phyloP scores from a whole-genome alignment of 2,888 invertebrate species.

The Phengaris alcon region DNA sequence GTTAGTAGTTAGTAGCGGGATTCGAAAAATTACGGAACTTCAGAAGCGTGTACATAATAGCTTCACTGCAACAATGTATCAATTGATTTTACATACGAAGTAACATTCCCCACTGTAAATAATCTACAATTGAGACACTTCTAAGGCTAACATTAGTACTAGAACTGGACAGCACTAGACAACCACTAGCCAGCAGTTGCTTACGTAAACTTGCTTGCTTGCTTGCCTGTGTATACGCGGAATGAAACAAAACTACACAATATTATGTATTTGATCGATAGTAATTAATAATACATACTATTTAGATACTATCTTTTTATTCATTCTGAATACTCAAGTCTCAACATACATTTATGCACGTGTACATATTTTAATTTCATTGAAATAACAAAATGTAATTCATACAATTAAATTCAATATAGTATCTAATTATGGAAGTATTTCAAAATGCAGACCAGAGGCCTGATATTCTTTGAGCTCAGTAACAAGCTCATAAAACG shows the following conservation, averaged over 20 bases:
- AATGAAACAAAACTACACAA: background rate
- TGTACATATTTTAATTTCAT: background rate
- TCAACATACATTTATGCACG: background rate
- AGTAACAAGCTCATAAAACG: background rate
- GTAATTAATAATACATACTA: background rate
- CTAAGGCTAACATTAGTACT: background rate
- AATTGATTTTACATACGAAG: too few species aligned
- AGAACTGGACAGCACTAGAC: conserved; percentile 2
- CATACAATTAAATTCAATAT: background rate
- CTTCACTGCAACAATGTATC: too few species aligned
- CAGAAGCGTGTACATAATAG: too few species aligned
- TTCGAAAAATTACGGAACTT: too few species aligned
- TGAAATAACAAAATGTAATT: background rate
- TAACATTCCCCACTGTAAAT: background rate
- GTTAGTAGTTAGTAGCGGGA: too few species aligned
- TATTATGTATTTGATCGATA: background rate
- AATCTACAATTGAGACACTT: background rate
- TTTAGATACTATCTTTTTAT: too few species aligned
- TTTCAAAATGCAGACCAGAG: background rate
- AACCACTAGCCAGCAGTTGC: background rate
- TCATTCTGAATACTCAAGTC: background rate
- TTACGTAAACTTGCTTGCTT: background rate
- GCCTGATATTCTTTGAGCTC: conserved; percentile 1
- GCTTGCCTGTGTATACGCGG: background rate
- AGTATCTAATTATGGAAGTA: background rate